These are phyloP conservation scores for Molorchus minor DNA, from an alignment of 2,888 invertebrate species.

Conservation along the genomic window DNA sequence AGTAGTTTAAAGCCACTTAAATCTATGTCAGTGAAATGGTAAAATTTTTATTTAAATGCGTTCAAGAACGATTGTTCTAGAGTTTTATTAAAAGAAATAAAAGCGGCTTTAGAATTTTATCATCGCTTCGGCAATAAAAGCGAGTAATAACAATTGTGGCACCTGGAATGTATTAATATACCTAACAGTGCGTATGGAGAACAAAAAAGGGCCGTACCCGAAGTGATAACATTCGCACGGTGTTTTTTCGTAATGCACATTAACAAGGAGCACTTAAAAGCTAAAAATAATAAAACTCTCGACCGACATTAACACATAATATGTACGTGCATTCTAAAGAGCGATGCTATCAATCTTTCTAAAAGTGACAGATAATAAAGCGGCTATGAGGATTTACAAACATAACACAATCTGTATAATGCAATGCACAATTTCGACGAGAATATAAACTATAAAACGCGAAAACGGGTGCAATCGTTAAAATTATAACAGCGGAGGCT, in stretches of 20 bases:
- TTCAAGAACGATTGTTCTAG: slow-evolving; percentile 8
- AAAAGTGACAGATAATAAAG: slow-evolving; percentile 59
- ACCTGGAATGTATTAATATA: slow-evolving; percentile 18
- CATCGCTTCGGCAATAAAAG: slow-evolving; percentile 1
- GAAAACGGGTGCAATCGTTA: slow-evolving; percentile 56
- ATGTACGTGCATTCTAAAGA: background rate
- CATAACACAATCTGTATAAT: slow-evolving; percentile 57
- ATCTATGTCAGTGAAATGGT: background rate
- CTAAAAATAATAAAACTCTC: slow-evolving; percentile 43
- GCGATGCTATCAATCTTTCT: slow-evolving; percentile 50
- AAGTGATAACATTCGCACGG: slow-evolving; percentile 17
- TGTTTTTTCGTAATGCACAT: slow-evolving; percentile 16
- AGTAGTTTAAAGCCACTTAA: no score
- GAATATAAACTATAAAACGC: slow-evolving; percentile 56
- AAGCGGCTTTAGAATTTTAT: slow-evolving; percentile 4
- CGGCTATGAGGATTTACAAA: slow-evolving; percentile 56
- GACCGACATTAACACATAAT: slow-evolving; percentile 48
- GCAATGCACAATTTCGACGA: slow-evolving; percentile 56
- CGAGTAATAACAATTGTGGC: slow-evolving; percentile 13
- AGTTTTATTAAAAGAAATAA: slow-evolving; percentile 10
- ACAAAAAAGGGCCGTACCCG: slow-evolving; percentile 11
- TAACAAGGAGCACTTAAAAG: slow-evolving; percentile 29
- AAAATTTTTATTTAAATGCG: slow-evolving; percentile 14
- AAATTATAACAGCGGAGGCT: slow-evolving; percentile 51
- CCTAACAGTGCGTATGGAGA: slow-evolving; percentile 7